Conservation (phyloP, 2,113 vertebrate species). For the Albula glossodonta region DNA sequence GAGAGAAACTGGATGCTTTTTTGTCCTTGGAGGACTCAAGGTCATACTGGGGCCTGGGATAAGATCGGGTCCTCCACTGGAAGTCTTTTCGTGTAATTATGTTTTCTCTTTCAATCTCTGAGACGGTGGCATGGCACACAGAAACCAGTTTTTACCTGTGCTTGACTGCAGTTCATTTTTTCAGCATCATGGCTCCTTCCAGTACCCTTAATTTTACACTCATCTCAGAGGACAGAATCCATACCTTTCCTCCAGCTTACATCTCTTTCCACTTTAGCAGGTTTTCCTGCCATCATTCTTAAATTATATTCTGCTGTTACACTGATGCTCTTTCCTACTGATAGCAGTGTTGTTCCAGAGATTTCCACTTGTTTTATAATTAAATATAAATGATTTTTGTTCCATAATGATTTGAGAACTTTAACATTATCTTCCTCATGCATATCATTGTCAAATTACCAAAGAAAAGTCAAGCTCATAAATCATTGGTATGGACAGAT, state of each 20-base stretch:
- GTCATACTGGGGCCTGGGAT: too few species aligned
- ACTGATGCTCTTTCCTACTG: background rate
- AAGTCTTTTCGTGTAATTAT: slow-evolving; percentile 1
- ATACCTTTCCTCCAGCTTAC: background rate
- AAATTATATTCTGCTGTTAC: background rate
- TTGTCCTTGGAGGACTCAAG: background rate
- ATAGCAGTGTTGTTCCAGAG: background rate
- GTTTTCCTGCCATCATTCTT: background rate
- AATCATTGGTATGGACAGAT: background rate
- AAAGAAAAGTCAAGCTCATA: background rate
- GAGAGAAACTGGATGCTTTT: background rate
- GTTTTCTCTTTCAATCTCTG: background rate
- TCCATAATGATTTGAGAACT: slow-evolving; percentile 17
- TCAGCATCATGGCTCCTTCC: slow-evolving; percentile 11
- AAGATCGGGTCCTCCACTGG: background rate
- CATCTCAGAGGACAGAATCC: slow-evolving; percentile 25
- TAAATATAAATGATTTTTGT: slow-evolving; percentile 1
- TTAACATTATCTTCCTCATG: slow-evolving; percentile 1
- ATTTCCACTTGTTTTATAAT: background rate
- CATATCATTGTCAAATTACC: background rate
- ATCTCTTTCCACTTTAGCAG: slow-evolving; percentile 3
- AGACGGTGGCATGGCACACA: background rate
- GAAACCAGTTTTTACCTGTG: background rate
- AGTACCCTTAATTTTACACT: slow-evolving; percentile 24
- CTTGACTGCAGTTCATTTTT: slow-evolving; percentile 13